These are phyloP conservation scores for Idaea straminata DNA, from an alignment of 2,888 invertebrate genomes.

Conservation along the genomic window DNA sequence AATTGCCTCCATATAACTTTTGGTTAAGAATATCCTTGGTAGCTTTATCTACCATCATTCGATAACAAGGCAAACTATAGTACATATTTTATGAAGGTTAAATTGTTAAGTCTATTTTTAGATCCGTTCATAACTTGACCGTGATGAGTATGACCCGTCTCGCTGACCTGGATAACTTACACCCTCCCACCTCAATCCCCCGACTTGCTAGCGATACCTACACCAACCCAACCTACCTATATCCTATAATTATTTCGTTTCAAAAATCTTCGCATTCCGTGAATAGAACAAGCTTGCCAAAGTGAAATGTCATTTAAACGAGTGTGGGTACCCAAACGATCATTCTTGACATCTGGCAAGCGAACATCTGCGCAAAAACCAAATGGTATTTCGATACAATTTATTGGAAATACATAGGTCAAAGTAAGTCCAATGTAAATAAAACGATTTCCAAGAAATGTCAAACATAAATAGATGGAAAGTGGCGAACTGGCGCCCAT, in stretches of 20 bases:
- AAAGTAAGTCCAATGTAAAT: not conserved
- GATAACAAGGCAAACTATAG: not conserved
- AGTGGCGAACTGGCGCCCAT: not conserved
- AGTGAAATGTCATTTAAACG: not conserved
- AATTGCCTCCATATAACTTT: no score
- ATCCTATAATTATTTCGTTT: no score
- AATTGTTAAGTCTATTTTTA: slow-evolving; percentile 15
- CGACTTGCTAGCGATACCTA: slow-evolving; percentile 36
- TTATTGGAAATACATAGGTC: not conserved
- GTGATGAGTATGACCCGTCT: slow-evolving; percentile 54
- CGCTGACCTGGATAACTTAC: slow-evolving; percentile 58
- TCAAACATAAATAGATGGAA: not conserved
- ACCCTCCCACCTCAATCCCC: slow-evolving; percentile 35
- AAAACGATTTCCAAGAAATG: not conserved
- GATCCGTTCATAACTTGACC: slow-evolving; percentile 40
- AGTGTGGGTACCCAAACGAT: not conserved
- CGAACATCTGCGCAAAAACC: not conserved
- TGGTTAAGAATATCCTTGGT: not conserved
- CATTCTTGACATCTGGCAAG: not conserved
- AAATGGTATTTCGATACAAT: not conserved
- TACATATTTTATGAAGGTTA: not conserved
- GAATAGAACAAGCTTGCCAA: not conserved
- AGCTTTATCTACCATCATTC: not conserved
- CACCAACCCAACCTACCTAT: not conserved
- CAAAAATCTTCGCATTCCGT: not conserved